phyloP scores from a whole-genome alignment of 1,140 invertebrate species.

The Eriocheir sinensis region DNA sequence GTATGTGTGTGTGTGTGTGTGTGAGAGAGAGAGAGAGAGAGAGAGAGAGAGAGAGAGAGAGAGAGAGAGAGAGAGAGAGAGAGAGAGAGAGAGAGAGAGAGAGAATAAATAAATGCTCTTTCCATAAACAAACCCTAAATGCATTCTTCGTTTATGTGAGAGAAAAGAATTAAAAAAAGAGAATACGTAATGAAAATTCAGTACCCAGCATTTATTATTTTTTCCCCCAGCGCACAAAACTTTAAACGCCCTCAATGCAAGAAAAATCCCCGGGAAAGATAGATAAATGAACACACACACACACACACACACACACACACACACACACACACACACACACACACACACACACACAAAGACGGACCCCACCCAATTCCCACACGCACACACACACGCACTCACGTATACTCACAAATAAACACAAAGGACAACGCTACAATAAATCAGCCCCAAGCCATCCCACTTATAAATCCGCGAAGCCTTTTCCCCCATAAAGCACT shows the following conservation, averaged over 20 bases:
- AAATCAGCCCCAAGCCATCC: neutral
- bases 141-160: too few species aligned
- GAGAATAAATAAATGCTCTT: too few species aligned
- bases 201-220: too few species aligned
- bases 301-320: neutral
- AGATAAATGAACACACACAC: neutral
- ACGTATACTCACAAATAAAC: neutral
- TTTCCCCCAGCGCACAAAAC: too few species aligned
- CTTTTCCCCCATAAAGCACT: slow-evolving; percentile 36
- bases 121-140: too few species aligned
- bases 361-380: too few species aligned
- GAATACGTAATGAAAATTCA: too few species aligned
- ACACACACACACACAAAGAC: slow-evolving; percentile 1
- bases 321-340: slow-evolving; percentile 19
- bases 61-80: too few species aligned
- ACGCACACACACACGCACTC: neutral
- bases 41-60: slow-evolving; percentile 19
- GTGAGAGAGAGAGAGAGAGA: slow-evolving; percentile 21
- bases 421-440: neutral
- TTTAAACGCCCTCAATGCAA: too few species aligned
- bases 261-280: neutral
- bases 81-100: too few species aligned
- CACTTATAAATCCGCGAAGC: slow-evolving; percentile 5
- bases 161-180: too few species aligned
- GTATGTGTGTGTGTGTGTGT: neutral